These are phyloP conservation scores for Lordiphosa fenestrarum DNA, from an alignment of 2,888 invertebrate genomes.

Conservation along the genomic window DNA sequence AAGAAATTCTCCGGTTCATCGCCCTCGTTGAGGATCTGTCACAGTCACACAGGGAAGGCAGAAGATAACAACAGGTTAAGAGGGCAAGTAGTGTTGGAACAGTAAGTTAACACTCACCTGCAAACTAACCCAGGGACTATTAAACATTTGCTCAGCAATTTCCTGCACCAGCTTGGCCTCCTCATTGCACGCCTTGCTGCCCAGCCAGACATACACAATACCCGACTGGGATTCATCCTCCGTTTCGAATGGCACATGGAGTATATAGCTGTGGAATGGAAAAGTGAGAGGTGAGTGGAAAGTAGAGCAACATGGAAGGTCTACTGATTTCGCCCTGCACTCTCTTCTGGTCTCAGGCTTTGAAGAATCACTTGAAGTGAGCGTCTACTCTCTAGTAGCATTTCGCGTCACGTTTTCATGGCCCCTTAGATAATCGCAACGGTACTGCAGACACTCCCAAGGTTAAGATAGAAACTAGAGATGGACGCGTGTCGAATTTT, in stretches of 20 bases:
- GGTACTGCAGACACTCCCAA: no score
- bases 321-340: no score
- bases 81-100: not conserved
- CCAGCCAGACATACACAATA: conserved; percentile 98
- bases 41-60: not conserved
- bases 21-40: conserved; percentile 93
- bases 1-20: conserved; percentile 99
- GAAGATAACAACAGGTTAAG: no score
- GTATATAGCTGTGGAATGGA: conserved; percentile 87
- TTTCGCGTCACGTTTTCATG: no score
- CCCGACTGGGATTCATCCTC: conserved; percentile 89
- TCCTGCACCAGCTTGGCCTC: conserved; percentile 93
- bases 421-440: no score
- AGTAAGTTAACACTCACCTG: conserved; percentile 82
- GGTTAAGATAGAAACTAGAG: no score
- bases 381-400: no score
- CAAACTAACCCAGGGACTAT: conserved; percentile 88
- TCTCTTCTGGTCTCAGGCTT: no score
- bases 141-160: conserved; percentile 96
- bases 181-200: conserved; percentile 90
- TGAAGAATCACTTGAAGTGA: no score
- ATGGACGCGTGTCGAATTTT: no score
- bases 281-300: not conserved
- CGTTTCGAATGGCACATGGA: conserved; percentile 95
- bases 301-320: no score